Conservation (phyloP, 2,888 invertebrate species). For the Standfussiana lucernea region DNA sequence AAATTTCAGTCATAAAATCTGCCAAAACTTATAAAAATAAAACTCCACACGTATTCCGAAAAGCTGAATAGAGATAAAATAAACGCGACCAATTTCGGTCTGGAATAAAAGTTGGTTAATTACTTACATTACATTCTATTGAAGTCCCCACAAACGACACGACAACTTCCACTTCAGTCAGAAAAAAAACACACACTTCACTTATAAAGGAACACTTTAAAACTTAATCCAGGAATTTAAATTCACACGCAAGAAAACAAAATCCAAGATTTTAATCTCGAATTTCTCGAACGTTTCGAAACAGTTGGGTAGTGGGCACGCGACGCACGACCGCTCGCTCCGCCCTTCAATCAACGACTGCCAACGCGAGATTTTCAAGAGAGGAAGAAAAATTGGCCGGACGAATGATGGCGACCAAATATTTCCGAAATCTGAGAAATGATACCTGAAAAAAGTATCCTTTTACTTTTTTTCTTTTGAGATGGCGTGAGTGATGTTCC, state of each 20-base stretch:
- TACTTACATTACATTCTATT: constrained; percentile 66
- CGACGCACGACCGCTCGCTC: constrained; percentile 56
- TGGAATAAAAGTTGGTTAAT: constrained; percentile 57
- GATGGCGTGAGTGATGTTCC: constrained; percentile 9
- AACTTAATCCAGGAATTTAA: constrained; percentile 19
- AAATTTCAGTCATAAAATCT: constrained; percentile 1
- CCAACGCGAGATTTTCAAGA: constrained; percentile 51
- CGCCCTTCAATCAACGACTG: constrained; percentile 58
- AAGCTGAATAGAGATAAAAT: constrained; percentile 28
- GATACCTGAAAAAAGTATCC: constrained; percentile 44
- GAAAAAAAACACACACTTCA: constrained; percentile 60
- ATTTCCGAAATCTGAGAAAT: constrained; percentile 62
- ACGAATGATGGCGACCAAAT: constrained; percentile 54
- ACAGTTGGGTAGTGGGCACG: constrained; percentile 42
- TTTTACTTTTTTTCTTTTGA: constrained; percentile 17
- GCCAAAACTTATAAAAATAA: constrained; percentile 24
- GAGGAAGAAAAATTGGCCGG: constrained; percentile 58
- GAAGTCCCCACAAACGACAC: constrained; percentile 26
- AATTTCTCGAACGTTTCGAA: constrained; percentile 46
- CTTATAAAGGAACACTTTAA: constrained; percentile 46
- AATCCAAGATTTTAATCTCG: constrained; percentile 29
- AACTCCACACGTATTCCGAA: background rate
- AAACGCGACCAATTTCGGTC: constrained; percentile 27
- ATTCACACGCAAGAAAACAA: constrained; percentile 37
- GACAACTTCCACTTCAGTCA: constrained; percentile 43